phyloP scores from a whole-genome alignment of 2,113 vertebrate genomes.

The Pitta sordida region DNA sequence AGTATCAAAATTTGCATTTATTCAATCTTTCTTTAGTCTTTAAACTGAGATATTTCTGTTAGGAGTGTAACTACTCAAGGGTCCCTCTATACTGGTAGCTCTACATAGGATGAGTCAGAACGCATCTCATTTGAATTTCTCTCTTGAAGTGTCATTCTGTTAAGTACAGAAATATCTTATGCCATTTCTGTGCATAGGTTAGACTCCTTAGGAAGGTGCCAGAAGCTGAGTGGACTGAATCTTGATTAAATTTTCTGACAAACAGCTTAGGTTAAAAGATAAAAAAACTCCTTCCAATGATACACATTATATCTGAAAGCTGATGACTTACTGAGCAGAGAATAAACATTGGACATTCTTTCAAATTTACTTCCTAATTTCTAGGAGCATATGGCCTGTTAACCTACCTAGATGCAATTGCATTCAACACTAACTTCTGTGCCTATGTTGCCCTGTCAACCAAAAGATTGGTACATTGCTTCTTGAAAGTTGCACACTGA shows the following conservation, averaged over 20 bases:
- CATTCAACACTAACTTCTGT: background rate
- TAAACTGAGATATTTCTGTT: background rate
- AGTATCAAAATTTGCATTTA: background rate
- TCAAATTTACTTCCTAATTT: background rate
- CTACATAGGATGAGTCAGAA: background rate
- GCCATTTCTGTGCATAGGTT: background rate
- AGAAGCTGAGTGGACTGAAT: background rate
- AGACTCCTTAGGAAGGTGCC: background rate
- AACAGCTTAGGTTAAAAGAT: background rate
- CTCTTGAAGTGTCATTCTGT: background rate
- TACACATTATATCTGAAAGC: background rate
- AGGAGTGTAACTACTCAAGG: background rate
- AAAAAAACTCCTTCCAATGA: background rate
- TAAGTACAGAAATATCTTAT: background rate
- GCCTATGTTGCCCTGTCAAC: background rate
- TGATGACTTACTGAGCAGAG: background rate
- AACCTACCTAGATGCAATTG: background rate
- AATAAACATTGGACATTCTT: background rate
- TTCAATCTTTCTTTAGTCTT: background rate
- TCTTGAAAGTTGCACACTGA: background rate
- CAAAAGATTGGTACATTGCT: background rate
- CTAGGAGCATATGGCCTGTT: background rate
- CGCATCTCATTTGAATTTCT: background rate
- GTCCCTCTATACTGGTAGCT: background rate
- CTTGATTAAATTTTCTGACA: background rate